phyloP scores from a whole-genome alignment of 2,888 invertebrate species.

The Pherbina coryleti region DNA sequence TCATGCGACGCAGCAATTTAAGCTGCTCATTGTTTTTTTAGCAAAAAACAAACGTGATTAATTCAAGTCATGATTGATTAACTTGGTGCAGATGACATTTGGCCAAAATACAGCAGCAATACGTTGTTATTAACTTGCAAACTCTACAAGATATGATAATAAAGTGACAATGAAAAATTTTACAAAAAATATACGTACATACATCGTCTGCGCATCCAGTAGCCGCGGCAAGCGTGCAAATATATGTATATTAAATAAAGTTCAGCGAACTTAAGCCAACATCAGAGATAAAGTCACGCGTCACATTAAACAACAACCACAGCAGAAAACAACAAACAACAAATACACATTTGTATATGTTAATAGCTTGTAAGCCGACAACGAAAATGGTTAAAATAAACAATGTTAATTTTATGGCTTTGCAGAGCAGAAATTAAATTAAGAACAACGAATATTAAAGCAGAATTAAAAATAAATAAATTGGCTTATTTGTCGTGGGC shows the following conservation, averaged over 20 bases:
- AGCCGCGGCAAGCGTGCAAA: too few species aligned
- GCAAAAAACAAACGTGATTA: background rate
- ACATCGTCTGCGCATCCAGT: too few species aligned
- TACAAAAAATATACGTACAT: background rate
- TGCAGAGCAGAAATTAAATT: too few species aligned
- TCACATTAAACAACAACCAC: background rate
- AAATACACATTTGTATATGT: background rate
- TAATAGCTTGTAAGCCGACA: background rate
- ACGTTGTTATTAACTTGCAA: background rate
- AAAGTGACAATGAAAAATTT: background rate
- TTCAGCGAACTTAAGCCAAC: constrained; percentile 13
- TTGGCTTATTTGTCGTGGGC: background rate
- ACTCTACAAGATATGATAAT: background rate
- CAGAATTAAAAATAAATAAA: background rate
- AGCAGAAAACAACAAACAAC: background rate
- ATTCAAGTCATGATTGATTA: background rate
- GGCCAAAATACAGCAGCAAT: background rate
- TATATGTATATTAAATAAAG: background rate
- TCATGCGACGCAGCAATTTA: background rate
- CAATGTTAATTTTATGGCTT: too few species aligned
- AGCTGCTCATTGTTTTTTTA: too few species aligned
- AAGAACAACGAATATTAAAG: background rate
- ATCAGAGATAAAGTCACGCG: constrained; percentile 8
- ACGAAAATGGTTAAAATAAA: too few species aligned
- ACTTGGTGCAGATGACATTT: constrained; percentile 4